Base-by-base conservation (phyloP, 2,113 vertebrate species). In the Spea multiplicata region DNA sequence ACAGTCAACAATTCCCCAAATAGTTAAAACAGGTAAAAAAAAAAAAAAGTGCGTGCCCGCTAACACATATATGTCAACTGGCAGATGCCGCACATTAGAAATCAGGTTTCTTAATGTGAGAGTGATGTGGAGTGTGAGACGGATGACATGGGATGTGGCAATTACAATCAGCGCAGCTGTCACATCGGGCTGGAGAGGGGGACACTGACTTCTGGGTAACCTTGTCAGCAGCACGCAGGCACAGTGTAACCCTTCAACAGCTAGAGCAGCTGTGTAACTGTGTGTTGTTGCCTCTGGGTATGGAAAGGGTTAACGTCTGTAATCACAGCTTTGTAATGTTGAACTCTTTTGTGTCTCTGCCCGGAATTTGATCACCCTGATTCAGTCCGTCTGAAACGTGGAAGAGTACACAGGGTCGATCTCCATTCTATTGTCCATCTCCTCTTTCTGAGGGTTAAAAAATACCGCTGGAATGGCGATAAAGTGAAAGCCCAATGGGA, bases 161-260 rank as follows among this genome's bases (percentile, higher is more conserved):
- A 61, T 65, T 48, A 78, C 69, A 47, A 66, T 78, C 61, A 78
- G 8, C 3, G 17, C 49, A 53, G 47, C 68, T 78, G 76, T 72
- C 76, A 72, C 46, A 5, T 8, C 4, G 17, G 61, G 12, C 14
- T 7, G 5, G 46, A 16, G 30, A n/a, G 4, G 53, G 7, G 48
- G 48, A 47, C 62, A 66, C 16, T 55, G 57, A 79, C 50, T 55
- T 66, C 62, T 55, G 69, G 47, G 44, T 55, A 55, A 79, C 59
- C 70, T 66, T 79, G 76, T 73, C 49, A 17, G 47, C 30, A 59
- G 8, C 14, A 62, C 8, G 12, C 74, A 16, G 44, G 14, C 3
- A 49, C 17, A 9, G 8, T 30, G 65, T 74, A 73, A 73, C 71
- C 50, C 44, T 44, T 59, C 14, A 9, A 5, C 55, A 7, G 4